These are phyloP conservation scores for Sinohyriopsis cumingii DNA, from an alignment of 2,888 invertebrate genomes.

Conservation along the genomic window DNA sequence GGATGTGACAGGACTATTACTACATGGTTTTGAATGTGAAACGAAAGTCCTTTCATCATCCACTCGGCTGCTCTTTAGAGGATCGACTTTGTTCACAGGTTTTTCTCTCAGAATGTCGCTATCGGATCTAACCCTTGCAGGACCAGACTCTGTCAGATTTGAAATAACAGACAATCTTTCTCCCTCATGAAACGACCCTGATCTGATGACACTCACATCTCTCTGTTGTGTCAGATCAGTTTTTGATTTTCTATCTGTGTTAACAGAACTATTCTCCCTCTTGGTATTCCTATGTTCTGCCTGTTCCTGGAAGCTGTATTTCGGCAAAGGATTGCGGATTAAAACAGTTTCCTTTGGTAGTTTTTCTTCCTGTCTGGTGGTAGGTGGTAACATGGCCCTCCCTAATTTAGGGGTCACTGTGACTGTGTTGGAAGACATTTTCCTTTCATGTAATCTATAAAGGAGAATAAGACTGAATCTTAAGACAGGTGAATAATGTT, in stretches of 20 bases:
- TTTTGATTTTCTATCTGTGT: background rate
- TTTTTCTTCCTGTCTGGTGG: conserved; percentile 4
- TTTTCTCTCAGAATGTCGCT: conserved; percentile 14
- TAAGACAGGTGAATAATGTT: too few species aligned
- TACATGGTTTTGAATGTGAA: conserved; percentile 5
- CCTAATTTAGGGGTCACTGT: conserved; percentile 22
- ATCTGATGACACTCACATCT: background rate
- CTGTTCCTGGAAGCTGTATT: conserved; percentile 48
- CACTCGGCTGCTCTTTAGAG: conserved; percentile 9
- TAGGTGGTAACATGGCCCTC: conserved; percentile 11
- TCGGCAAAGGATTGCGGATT: conserved; percentile 53
- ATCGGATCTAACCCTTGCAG: too few species aligned
- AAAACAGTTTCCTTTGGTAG: conserved; percentile 46
- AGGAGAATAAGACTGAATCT: too few species aligned
- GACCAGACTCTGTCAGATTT: too few species aligned
- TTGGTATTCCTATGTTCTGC: background rate
- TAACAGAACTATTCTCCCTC: background rate
- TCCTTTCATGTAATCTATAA: background rate
- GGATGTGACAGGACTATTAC: conserved; percentile 13
- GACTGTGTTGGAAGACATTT: conserved; percentile 30
- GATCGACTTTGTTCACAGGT: conserved; percentile 43
- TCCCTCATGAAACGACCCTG: too few species aligned
- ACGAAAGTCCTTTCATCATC: background rate
- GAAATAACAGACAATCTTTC: too few species aligned
- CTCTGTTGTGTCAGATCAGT: background rate